These are phyloP conservation scores for Helicolenus hilgendorfi DNA, from an alignment of 2,797 vertebrate genomes.

Conservation along the genomic window DNA sequence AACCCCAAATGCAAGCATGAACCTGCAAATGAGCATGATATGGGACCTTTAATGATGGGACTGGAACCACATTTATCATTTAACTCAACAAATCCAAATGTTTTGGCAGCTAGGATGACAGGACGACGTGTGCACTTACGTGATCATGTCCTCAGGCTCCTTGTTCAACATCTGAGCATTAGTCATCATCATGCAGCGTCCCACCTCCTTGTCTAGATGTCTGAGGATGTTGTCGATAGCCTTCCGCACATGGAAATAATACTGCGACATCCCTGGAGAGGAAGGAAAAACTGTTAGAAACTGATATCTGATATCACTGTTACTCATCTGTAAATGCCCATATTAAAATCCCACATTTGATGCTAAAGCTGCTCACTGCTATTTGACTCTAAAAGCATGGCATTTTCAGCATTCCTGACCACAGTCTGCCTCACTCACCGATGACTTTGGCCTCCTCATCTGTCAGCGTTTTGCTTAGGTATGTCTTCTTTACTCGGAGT, in stretches of 20 bases:
- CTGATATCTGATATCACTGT: neutral
- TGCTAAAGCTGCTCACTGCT: neutral
- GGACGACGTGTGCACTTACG: conserved; percentile 88
- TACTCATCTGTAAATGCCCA: neutral
- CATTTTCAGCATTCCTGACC: conserved; percentile 16
- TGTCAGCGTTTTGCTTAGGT: conserved; percentile 97
- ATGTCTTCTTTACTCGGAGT: conserved; percentile 97
- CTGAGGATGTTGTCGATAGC: conserved; percentile 97
- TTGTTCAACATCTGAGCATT: conserved; percentile 98
- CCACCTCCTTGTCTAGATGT: conserved; percentile 98
- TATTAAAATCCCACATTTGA: neutral
- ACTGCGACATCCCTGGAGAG: conserved; percentile 96
- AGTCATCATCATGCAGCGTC: conserved; percentile 99
- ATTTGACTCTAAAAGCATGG: neutral
- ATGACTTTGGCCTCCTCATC: conserved; percentile 99
- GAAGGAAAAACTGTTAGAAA: neutral
- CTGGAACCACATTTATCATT: neutral
- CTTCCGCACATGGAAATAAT: conserved; percentile 97
- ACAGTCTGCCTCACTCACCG: conserved; percentile 85
- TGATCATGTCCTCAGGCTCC: conserved; percentile 99
- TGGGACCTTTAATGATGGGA: neutral
- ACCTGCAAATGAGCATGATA: too few species aligned
- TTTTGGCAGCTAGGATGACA: neutral
- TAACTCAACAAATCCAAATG: neutral
- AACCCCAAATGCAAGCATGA: too few species aligned